These are phyloP conservation scores for Plebejus melissa DNA, from an alignment of 2,888 invertebrate genomes.

Conservation along the genomic window DNA sequence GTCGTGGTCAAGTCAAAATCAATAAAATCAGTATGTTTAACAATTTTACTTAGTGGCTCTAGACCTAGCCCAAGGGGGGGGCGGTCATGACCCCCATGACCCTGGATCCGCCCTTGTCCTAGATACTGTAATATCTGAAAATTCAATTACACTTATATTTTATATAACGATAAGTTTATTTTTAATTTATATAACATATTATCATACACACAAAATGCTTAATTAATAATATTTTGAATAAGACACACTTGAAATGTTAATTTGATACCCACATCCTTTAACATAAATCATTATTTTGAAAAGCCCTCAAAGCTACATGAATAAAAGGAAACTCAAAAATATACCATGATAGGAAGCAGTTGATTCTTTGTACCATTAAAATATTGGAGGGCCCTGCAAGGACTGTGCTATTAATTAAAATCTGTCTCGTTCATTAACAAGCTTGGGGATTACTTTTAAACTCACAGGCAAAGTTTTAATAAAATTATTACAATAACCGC, in stretches of 20 bases:
- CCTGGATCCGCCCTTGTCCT: too few species aligned
- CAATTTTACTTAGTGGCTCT: too few species aligned
- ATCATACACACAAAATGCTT: neutral
- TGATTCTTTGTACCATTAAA: constrained; percentile 26
- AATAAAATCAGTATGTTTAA: too few species aligned
- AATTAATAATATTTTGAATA: neutral
- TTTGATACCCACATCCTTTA: neutral
- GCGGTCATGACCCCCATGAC: too few species aligned
- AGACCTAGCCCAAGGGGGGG: too few species aligned
- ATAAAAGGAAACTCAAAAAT: neutral
- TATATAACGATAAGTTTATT: too few species aligned
- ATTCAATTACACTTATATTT: too few species aligned
- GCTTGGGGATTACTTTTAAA: constrained; percentile 36
- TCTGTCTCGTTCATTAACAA: constrained; percentile 37
- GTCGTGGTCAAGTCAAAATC: too few species aligned
- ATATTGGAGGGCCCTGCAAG: constrained; percentile 32
- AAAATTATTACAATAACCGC: constrained; percentile 35
- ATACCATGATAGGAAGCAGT: constrained; percentile 7
- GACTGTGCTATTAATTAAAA: constrained; percentile 36
- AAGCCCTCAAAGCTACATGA: neutral
- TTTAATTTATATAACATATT: too few species aligned
- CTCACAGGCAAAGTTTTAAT: constrained; percentile 37
- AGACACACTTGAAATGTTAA: neutral
- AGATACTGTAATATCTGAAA: too few species aligned
- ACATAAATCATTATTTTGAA: constrained; percentile 2